Evolutionary conservation across 92 coral and sea anemone species (phyloP).

Genomic region (Virgularia gustaviana): DNA sequence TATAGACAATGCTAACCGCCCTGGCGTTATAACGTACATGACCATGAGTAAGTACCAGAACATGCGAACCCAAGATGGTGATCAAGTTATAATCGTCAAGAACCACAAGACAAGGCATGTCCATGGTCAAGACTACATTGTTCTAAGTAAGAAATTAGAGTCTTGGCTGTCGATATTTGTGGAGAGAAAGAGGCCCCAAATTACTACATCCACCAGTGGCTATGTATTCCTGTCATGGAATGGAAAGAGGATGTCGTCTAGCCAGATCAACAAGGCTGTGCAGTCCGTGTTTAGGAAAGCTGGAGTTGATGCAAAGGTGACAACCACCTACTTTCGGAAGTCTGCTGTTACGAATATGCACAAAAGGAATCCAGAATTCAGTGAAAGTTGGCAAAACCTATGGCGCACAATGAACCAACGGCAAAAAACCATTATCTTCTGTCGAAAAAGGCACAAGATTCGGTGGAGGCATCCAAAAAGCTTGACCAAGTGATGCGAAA

Average conservation of each 20-base stretch:
- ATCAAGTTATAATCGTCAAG: conserved; percentile 39
- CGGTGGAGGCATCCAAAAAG: conserved; percentile 7
- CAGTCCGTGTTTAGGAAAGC: conserved; percentile 55
- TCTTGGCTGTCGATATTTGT: conserved; percentile 44
- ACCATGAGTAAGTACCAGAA: conserved; percentile 40
- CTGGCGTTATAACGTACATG: conserved; percentile 61
- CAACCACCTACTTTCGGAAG: conserved; percentile 48
- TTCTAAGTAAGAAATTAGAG: conserved; percentile 36
- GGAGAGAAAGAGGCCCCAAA: conserved; percentile 21
- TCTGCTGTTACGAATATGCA: conserved; percentile 33
- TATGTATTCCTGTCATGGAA: conserved; percentile 54
- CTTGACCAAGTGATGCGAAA: background rate
- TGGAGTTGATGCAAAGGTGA: conserved; percentile 35
- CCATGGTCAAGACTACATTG: conserved; percentile 63
- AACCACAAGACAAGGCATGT: conserved; percentile 53
- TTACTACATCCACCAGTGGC: background rate
- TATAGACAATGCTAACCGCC: conserved; percentile 57
- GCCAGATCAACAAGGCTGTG: conserved; percentile 37
- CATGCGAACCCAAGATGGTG: conserved; percentile 31
- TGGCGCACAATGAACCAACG: conserved; percentile 15
- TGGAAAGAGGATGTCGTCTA: conserved; percentile 30
- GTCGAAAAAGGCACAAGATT: background rate
- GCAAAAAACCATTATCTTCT: conserved; percentile 17
- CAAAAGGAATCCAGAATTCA: background rate
- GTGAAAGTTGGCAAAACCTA: conserved; percentile 1